Conservation (phyloP, 1,140 invertebrate genomes). For the Agrypnia vestita region DNA sequence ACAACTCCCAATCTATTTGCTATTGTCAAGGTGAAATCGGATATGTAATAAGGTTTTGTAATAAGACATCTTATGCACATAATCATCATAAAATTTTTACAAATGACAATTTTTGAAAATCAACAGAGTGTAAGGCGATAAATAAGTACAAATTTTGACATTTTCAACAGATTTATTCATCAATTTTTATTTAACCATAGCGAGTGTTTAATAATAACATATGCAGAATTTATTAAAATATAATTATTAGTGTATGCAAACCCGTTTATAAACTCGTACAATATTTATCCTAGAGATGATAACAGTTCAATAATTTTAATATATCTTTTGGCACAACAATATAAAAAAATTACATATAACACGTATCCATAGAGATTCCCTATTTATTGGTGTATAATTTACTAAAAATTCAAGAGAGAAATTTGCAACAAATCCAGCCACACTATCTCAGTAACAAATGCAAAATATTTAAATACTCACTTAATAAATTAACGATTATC, state of each 20-base stretch:
- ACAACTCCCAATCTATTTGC: no score
- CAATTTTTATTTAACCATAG: conserved; percentile 34
- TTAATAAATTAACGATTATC: no score
- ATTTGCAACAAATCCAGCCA: no score
- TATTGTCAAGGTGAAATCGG: no score
- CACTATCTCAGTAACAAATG: no score
- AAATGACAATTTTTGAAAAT: no score
- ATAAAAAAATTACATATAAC: conserved; percentile 43
- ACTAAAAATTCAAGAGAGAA: conserved; percentile 3
- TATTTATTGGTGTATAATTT: conserved; percentile 43
- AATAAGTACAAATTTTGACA: neutral
- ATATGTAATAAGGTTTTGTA: no score
- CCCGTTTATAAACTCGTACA: conserved; percentile 27
- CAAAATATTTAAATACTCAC: no score
- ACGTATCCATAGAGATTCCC: conserved; percentile 32
- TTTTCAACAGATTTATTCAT: conserved; percentile 41
- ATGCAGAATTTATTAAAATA: conserved; percentile 45
- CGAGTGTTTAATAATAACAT: conserved; percentile 39
- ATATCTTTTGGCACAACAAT: conserved; percentile 45
- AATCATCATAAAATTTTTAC: no score
- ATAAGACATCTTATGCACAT: no score
- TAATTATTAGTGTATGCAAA: conserved; percentile 23
- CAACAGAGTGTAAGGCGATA: neutral
- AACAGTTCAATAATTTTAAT: conserved; percentile 42
- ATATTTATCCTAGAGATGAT: conserved; percentile 38